Evolutionary conservation across 1,140 invertebrate species (phyloP), one percentile per base, ranked within the genome.

Genomic region (Rhizoglyphus robini): DNA sequence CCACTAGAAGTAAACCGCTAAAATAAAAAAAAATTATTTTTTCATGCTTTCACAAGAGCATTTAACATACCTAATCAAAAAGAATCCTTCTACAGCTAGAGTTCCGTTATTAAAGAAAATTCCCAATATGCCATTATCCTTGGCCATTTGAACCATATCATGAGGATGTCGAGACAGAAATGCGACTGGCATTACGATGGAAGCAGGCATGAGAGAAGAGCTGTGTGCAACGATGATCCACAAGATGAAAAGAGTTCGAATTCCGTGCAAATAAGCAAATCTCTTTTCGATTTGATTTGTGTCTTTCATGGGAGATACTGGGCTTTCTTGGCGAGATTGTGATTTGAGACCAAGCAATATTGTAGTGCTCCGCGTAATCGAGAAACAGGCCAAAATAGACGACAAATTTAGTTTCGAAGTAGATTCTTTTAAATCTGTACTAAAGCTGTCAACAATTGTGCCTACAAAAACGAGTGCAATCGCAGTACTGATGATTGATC

Each of bases 71-170:
- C 41, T 46, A 32, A 54, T 54, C 8, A 54, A 54, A 23, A 54
- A 54, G 51, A 54, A 54, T 25, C 8, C 51, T 54, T 54, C 51
- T 23, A 54, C 51, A 11, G 51, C 51, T 8, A 54, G 51, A 8
- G 51, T 54, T 8, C 51, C 20, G 31, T 54, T 54, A 23, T 54
- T 54, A 23, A 54, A 54, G 20, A 54, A 54, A 23, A 8, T 54
- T 25, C 8, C 8, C 23, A 25, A 27, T 25, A 54, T 8, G 51
- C 51, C 15, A 32, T 5, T 54, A 23, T 23, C 51, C 31, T 54
- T 32, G 8, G 51, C 51, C 51, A 54, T 11, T 23, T 27, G 8
- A 15, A 54, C 8, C 51, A 54, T 54, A 32, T 54, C 51, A 54
- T 54, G 51, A 11, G 51, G 51, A 54, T 54, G 51, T 25, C 51